Evolutionary conservation across 2,888 invertebrate species (phyloP).

Genomic region (Melieria omissa): DNA sequence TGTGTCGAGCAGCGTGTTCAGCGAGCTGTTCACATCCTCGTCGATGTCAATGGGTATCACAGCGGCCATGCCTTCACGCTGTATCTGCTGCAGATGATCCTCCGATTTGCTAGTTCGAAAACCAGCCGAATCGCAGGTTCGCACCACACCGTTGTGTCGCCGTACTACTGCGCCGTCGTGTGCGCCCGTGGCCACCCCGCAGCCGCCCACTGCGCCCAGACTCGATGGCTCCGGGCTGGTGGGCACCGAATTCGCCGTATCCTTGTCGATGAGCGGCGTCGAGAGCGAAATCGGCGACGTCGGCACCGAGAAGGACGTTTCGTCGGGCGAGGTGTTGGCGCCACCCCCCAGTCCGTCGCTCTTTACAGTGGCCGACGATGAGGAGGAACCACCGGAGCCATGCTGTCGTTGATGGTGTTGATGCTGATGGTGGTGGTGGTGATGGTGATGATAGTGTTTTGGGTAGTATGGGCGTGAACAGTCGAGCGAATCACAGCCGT

Average conservation of each 20-base stretch:
- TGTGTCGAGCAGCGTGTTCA: constrained; percentile 89
- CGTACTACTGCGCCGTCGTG: constrained; percentile 54
- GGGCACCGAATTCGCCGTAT: constrained; percentile 73
- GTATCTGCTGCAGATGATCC: constrained; percentile 83
- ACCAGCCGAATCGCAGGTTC: constrained; percentile 72
- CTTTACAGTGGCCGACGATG: constrained; percentile 66
- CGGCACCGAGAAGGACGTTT: constrained; percentile 67
- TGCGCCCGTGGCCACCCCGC: constrained; percentile 21
- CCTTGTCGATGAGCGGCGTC: constrained; percentile 65
- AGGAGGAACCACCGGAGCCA: constrained; percentile 54
- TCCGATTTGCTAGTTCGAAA: constrained; percentile 92
- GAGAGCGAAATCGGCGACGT: constrained; percentile 68
- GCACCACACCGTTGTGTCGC: constrained; percentile 68
- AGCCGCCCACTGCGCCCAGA: constrained; percentile 41
- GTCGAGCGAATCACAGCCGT: constrained; percentile 51
- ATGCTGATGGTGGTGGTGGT: constrained; percentile 38
- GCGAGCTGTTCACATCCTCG: constrained; percentile 92
- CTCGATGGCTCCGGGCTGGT: constrained; percentile 73
- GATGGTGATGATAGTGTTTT: constrained; percentile 34
- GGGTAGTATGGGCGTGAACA: constrained; percentile 44
- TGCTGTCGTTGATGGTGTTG: constrained; percentile 46
- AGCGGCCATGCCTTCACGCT: constrained; percentile 75
- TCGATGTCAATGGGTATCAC: constrained; percentile 89
- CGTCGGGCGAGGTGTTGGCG: constrained; percentile 61
- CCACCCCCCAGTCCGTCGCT: constrained; percentile 53